phyloP scores from a whole-genome alignment of 2,888 invertebrate species.

The Eustalomyia histrio region DNA sequence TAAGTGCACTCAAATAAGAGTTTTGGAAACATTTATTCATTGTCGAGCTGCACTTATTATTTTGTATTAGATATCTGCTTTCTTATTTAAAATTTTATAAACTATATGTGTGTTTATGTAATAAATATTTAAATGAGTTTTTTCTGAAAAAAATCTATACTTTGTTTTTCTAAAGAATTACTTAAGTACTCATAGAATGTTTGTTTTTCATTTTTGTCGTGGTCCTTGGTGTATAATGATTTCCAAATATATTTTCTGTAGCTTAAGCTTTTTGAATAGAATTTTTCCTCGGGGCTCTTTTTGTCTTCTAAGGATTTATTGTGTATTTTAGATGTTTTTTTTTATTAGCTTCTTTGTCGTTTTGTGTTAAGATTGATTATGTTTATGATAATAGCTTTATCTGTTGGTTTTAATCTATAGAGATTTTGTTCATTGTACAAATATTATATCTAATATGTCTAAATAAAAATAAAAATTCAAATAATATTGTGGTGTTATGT shows the following conservation, averaged over 20 bases:
- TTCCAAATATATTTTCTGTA: background rate
- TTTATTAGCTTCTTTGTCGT: constrained; percentile 10
- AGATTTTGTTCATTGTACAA: background rate
- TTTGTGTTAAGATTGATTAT: constrained; percentile 15
- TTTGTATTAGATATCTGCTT: too few species aligned
- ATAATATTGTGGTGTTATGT: too few species aligned
- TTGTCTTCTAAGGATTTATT: background rate
- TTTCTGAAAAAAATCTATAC: background rate
- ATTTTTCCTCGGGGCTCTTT: constrained; percentile 2
- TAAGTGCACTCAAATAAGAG: too few species aligned
- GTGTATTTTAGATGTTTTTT: background rate
- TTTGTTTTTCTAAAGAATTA: background rate
- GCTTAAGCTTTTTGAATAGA: background rate
- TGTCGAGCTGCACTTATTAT: too few species aligned
- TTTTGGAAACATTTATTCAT: too few species aligned
- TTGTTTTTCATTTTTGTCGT: background rate
- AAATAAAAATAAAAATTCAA: background rate
- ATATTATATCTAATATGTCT: background rate
- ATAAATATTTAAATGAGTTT: background rate
- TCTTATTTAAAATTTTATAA: background rate
- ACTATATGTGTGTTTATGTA: background rate
- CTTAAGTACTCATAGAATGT: background rate
- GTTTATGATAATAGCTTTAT: constrained; percentile 1
- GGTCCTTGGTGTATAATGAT: background rate
- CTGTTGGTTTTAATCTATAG: background rate